Evolutionary conservation across 2,113 vertebrate genomes (phyloP), one percentile per base, ranked within the genome.

Genomic region (Carlito syrichta): DNA sequence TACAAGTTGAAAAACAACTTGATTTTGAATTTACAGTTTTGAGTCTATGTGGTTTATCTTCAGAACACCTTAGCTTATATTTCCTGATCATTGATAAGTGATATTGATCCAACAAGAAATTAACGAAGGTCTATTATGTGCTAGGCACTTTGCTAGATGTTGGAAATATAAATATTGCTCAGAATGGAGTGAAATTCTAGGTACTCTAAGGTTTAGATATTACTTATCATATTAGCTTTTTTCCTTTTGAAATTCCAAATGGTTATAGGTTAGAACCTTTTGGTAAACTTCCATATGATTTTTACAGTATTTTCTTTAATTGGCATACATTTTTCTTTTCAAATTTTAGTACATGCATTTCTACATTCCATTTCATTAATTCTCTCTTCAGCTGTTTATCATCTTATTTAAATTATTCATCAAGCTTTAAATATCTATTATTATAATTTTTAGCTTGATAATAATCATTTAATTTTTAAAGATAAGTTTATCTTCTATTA

Each of bases 21-120:
- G 35, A 95, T 92, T 95, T 92, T 77, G 73, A 6, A 58, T 95
- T 81, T 92, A 88, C 30, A 86, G 54, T 86, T 82, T 76, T 86
- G 32, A 88, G 45, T 78, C 69, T 30, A 30, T 54, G 66, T 40
- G 20, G 40, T 32, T 38, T 96, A 2, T 82, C 38, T 86, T 92
- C 25, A 83, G 50, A n/a, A 32, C n/a, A 71, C 58, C 43, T 89
- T 88, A 91, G 19, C 6, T 91, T 76, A 58, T 9, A 69, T 86
- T 88, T 82, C 22, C 22, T 94, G 30, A 32, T 95, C 40, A 43
- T 22, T 76, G 27, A 66, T 68, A 69, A 6, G 17, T 78, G 73
- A 27, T 23, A 43, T 50, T 83, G 48, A 71, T 74, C 89, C 30
- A 90, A 58, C 0, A 86, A n/a, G 48, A 45, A 86, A 27, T 86